Evolutionary conservation across 92 coral and sea anemone genomes (phyloP), one percentile per base, ranked within the genome.

Genomic region (Montipora capitata): DNA sequence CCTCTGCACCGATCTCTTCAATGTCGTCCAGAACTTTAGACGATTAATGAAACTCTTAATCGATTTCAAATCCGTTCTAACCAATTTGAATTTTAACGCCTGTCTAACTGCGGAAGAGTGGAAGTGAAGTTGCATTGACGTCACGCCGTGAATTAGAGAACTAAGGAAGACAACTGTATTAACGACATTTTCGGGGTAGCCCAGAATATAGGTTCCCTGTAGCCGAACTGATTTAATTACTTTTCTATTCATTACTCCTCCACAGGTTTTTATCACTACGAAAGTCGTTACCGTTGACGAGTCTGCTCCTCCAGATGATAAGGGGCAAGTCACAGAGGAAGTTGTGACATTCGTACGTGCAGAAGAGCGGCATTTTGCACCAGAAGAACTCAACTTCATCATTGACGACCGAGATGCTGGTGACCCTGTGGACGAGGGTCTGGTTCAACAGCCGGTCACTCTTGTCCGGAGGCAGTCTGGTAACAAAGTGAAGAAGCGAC

Each of bases 401-500:
- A 10, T 72, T 38, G 87, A 83, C 44, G 86, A 74, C 57, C 88
- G 80, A 49, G 93, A 89, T 57, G 72, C 76, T 58, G 72, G 84
- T 74, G 77, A 62, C 66, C 85, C 87, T 45, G 70, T 57, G 56
- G 68, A 45, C 3, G 82, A 40, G 58, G 63, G 43, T 11, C 40
- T 69, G 48, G 49, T 48, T 2, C 87, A 68, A 44, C 72, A 83
- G 43, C 87, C 87, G 38, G 87, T 72, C 16, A 72, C 72, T 10
- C 27, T 83, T 20, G 83, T 85, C 35, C 89, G 89, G 18, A 89
- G 90, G 78, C 90, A 86, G 89, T 89, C 85, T 61, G 83, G 96
- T 48, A 93, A 86, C 89, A 93, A 93, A 72, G 96, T 93, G 43
- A 93, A 93, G 89, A 93, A 93, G 79, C 88, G 96, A 76, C 74